Evolutionary conservation across 2,113 vertebrate species (phyloP).

Genomic region (Sorex fumeus): DNA sequence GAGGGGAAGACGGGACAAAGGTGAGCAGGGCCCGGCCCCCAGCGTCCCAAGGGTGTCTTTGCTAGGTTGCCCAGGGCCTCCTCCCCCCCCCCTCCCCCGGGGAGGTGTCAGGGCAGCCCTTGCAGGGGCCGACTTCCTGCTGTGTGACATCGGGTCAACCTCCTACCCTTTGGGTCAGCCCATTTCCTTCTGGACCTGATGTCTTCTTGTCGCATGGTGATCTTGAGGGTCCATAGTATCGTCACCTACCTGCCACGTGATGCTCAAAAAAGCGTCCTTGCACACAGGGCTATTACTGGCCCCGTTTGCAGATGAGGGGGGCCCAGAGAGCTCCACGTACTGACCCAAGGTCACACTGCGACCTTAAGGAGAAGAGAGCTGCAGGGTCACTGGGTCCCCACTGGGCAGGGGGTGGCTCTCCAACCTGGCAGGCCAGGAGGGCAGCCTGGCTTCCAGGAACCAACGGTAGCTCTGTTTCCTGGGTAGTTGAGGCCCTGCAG

Average conservation of each 20-base stretch:
- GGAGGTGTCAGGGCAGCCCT: neutral
- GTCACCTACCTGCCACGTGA: too few relatives aligned
- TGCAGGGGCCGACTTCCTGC: neutral
- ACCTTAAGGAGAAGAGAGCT: neutral
- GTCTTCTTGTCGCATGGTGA: neutral
- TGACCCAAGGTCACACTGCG: neutral
- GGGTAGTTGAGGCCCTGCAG: neutral
- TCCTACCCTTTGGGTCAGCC: conserved; percentile 71
- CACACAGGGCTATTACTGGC: neutral
- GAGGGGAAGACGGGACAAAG: conserved; percentile 79
- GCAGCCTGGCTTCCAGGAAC: neutral
- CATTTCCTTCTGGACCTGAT: neutral
- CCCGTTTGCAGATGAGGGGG: neutral
- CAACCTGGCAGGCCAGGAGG: neutral
- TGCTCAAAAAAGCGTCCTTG: neutral
- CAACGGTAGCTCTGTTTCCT: neutral
- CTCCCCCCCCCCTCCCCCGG: too few relatives aligned
- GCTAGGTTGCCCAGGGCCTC: neutral
- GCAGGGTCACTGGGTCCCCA: too few relatives aligned
- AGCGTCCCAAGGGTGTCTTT: neutral
- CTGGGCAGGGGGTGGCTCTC: neutral
- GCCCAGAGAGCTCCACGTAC: neutral
- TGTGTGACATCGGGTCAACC: conserved; percentile 66
- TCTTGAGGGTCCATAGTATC: neutral
- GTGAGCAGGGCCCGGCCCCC: conserved; percentile 65